These are phyloP conservation scores for Caenorhabditis sp. DNA, from an alignment of 2,888 invertebrate genomes.

Conservation along the genomic window DNA sequence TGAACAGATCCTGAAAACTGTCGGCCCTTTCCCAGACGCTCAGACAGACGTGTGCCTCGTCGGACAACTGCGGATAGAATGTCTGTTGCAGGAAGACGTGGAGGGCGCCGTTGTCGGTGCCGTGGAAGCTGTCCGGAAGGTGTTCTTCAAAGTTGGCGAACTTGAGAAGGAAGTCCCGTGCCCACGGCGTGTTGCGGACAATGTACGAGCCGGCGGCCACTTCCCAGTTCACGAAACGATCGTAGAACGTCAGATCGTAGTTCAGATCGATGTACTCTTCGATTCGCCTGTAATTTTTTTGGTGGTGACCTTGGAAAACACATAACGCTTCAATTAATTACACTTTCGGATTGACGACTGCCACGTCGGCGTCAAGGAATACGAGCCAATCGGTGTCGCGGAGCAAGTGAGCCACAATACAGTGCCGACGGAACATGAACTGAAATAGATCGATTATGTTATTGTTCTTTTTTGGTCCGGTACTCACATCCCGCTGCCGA, in stretches of 20 bases:
- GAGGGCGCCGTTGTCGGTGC: constrained; percentile 61
- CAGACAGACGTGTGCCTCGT: constrained; percentile 42
- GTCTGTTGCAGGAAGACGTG: constrained; percentile 51
- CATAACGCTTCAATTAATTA: no score
- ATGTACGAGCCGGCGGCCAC: constrained; percentile 65
- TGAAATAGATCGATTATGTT: constrained; percentile 46
- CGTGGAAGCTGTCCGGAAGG: constrained; percentile 57
- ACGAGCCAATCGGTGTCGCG: constrained; percentile 61
- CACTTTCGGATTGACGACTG: constrained; percentile 60
- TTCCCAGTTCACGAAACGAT: constrained; percentile 65
- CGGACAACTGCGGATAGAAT: constrained; percentile 32
- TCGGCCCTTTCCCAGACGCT: constrained; percentile 54
- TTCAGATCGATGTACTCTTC: constrained; percentile 58
- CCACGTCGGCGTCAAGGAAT: constrained; percentile 64
- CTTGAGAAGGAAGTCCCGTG: constrained; percentile 22
- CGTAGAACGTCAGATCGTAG: constrained; percentile 61
- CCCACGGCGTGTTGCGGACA: constrained; percentile 41
- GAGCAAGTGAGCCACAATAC: constrained; percentile 59
- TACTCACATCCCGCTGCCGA: constrained; percentile 50
- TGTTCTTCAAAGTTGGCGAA: constrained; percentile 56
- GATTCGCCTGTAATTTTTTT: constrained; percentile 25
- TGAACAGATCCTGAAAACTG: constrained; percentile 60
- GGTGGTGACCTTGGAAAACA: no score
- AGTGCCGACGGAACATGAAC: constrained; percentile 77
- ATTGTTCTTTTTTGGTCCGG: not conserved